Base-by-base conservation (phyloP, 37 sponge, comb jelly and placozoan species). In the Petrosia ficiformis region DNA sequence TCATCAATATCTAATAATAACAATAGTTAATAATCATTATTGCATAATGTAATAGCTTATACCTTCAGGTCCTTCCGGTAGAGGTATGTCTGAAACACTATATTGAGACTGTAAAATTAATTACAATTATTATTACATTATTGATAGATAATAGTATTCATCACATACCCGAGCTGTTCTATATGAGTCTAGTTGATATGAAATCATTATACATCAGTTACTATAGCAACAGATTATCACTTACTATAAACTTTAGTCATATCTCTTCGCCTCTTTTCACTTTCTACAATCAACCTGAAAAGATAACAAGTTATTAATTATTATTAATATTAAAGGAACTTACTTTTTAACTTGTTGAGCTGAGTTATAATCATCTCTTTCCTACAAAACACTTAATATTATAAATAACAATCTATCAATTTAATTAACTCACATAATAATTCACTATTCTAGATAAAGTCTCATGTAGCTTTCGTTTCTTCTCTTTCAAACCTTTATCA, bases 401-500 rank as follows among this genome's bases (percentile, higher is more conserved):
- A 4, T 39, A 3, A 39, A 59, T 39, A 75, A 6, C 3, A 73
- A 22, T 26, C 31, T 28, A 63, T 44, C 61, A 11, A 5, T n/a
- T 29, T 61, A 29, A 24, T n/a, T 26, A 61, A 61, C 82, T 86
- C 31, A 92, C 91, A 73, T 78, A 91, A 68, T 82, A 89, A 22
- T 31, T 57, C 2, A 88, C 41, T 6, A 92, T 68, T 71, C 93
- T 39, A 38, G 81, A 65, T 11, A 97, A 52, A 6, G 89, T 84
- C 21, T 83, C 90, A 48, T 81, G 76, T 1, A 92, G 52, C 59
- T 94, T 94, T 38, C 74, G 57, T 67, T 92, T 94, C 63, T 89
- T 88, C 75, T 97, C 98, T 39, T 86, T 86, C 37, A 97, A 64
- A 0, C 89, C 84, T 64, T 91, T 97, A 59, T 90, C 92, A 65